phyloP scores from a whole-genome alignment of 2,888 invertebrate species.

The Scrobipalpa costella region DNA sequence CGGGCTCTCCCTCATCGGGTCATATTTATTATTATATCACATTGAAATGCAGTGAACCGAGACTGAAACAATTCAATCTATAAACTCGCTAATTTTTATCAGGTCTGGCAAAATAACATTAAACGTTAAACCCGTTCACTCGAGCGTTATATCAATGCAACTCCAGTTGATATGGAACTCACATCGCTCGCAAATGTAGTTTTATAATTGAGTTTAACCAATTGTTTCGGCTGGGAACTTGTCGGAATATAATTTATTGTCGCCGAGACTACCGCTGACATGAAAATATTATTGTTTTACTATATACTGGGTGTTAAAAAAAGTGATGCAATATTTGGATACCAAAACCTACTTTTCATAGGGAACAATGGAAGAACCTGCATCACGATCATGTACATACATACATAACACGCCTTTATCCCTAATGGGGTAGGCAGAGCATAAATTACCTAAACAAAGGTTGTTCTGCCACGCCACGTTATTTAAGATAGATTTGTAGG shows the following conservation, averaged over 20 bases:
- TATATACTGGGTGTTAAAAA: too few relatives aligned
- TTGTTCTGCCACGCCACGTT: too few relatives aligned
- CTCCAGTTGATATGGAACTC: slow-evolving; percentile 1
- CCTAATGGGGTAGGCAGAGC: too few relatives aligned
- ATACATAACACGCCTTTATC: too few relatives aligned
- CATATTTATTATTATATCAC: too few relatives aligned
- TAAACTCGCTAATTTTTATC: not conserved
- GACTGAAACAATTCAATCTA: not conserved
- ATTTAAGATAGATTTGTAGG: too few relatives aligned
- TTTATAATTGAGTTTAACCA: slow-evolving; percentile 15
- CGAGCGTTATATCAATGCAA: slow-evolving; percentile 8
- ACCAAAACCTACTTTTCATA: too few relatives aligned
- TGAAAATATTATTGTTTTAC: not conserved
- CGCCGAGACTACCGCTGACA: not conserved
- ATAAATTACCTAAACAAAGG: too few relatives aligned
- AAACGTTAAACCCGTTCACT: slow-evolving; percentile 12
- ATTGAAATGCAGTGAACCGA: not conserved
- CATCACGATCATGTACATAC: too few relatives aligned
- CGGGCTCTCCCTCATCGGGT: too few relatives aligned
- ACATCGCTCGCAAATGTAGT: slow-evolving; percentile 10
- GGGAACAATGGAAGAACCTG: too few relatives aligned
- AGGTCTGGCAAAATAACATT: not conserved
- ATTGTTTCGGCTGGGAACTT: slow-evolving; percentile 11
- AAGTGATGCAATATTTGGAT: too few relatives aligned
- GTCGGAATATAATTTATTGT: slow-evolving; percentile 9